phyloP scores from a whole-genome alignment of 2,888 invertebrate genomes.

The Gymnoscelis rufifasciata region DNA sequence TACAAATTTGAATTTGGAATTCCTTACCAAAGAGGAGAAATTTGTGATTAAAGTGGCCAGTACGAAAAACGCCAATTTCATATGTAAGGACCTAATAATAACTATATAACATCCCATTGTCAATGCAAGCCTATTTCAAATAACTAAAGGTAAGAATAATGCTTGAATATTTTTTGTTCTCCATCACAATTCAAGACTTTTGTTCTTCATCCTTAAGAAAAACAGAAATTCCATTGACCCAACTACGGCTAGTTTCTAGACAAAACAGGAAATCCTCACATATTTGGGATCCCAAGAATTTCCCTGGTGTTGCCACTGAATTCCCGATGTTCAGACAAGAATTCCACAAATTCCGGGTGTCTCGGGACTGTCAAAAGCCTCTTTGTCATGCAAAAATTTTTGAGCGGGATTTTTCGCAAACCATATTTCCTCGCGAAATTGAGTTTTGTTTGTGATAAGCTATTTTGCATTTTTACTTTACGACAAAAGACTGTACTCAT shows the following conservation, averaged over 20 bases:
- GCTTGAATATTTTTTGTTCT: too few species aligned
- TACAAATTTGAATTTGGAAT: too few species aligned
- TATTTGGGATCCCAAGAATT: constrained; percentile 4
- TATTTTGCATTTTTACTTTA: constrained; percentile 24
- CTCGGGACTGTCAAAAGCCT: constrained; percentile 14
- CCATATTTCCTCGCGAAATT: constrained; percentile 21
- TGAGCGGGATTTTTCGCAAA: constrained; percentile 23
- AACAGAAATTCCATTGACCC: constrained; percentile 4
- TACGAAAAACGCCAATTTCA: too few species aligned
- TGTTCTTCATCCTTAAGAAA: constrained; percentile 2
- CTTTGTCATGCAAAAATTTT: constrained; percentile 31
- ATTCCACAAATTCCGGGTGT: constrained; percentile 18
- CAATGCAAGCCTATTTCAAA: too few species aligned
- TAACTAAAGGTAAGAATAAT: too few species aligned
- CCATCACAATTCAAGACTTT: too few species aligned
- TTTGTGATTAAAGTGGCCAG: too few species aligned
- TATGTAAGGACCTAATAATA: too few species aligned
- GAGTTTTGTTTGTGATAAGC: constrained; percentile 18
- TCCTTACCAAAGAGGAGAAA: too few species aligned
- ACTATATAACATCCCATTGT: too few species aligned
- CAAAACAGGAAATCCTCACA: constrained; percentile 1
- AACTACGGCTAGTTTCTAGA: neutral
- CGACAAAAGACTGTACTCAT: constrained; percentile 2
- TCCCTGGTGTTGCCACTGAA: constrained; percentile 15
- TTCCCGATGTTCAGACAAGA: constrained; percentile 10